Conservation (phyloP, 2,888 invertebrate genomes). For the Ochropleura plecta region DNA sequence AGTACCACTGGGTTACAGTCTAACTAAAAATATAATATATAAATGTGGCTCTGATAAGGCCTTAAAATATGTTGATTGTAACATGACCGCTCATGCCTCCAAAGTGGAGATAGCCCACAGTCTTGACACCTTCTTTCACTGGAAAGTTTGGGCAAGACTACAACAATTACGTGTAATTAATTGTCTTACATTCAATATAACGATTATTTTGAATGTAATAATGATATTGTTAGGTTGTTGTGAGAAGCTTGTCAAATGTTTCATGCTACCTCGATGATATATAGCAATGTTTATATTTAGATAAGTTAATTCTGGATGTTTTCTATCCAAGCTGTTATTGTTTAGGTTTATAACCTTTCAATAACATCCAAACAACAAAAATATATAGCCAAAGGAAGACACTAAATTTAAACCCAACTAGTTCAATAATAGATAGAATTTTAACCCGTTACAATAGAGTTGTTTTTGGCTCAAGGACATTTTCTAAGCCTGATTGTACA, state of each 20-base stretch:
- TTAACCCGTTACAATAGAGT: background rate
- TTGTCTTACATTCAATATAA: constrained; percentile 50
- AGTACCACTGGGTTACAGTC: constrained; percentile 34
- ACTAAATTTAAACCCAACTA: background rate
- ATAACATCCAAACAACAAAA: background rate
- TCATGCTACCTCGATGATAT: background rate
- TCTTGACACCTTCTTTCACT: constrained; percentile 77
- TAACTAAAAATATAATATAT: constrained; percentile 42
- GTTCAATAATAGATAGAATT: constrained; percentile 6
- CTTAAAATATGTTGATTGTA: constrained; percentile 8
- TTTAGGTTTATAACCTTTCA: constrained; percentile 3
- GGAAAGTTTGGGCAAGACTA: constrained; percentile 79
- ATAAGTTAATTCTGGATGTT: constrained; percentile 23
- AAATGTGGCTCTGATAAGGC: constrained; percentile 26
- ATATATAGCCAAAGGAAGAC: constrained; percentile 36
- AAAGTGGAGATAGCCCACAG: constrained; percentile 21
- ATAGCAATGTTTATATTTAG: constrained; percentile 7
- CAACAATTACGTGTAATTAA: constrained; percentile 16
- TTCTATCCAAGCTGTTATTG: background rate
- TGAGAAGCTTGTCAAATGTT: constrained; percentile 1
- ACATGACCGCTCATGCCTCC: constrained; percentile 9
- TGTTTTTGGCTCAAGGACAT: constrained; percentile 21
- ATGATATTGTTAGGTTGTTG: constrained; percentile 15
- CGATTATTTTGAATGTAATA: constrained; percentile 41
- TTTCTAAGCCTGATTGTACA: constrained; percentile 18